Evolutionary conservation across 2,888 invertebrate genomes (phyloP).

Genomic region (Drosophila lacicola): DNA sequence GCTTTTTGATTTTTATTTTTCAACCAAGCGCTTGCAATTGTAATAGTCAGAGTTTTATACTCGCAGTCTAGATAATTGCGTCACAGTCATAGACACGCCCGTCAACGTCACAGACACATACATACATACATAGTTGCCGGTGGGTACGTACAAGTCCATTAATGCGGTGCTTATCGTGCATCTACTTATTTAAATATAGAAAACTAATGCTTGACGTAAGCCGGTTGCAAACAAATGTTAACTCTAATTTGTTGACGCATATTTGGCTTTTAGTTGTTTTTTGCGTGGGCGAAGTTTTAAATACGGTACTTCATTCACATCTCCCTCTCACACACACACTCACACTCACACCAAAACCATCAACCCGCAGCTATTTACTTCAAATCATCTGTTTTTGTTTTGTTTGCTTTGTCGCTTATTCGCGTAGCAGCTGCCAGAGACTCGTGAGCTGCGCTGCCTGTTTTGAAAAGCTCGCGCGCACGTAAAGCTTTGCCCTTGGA

Average conservation of each 20-base stretch:
- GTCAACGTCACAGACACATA: slow-evolving; percentile 22
- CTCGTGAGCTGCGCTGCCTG: not conserved
- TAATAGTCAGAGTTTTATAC: not conserved
- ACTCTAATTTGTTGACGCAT: slow-evolving; percentile 13
- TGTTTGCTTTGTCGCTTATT: slow-evolving; percentile 70
- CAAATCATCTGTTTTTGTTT: slow-evolving; percentile 67
- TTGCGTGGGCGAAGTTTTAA: not conserved
- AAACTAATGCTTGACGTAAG: slow-evolving; percentile 2
- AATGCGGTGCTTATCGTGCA: slow-evolving; percentile 15
- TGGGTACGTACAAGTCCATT: not conserved
- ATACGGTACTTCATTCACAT: slow-evolving; percentile 24
- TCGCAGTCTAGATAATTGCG: slow-evolving; percentile 13
- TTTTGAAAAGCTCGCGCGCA: slow-evolving; percentile 28
- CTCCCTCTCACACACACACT: slow-evolving; percentile 1
- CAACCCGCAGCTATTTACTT: slow-evolving; percentile 15
- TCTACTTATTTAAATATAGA: slow-evolving; percentile 9
- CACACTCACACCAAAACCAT: not conserved
- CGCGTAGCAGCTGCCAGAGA: slow-evolving; percentile 45
- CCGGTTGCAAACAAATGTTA: slow-evolving; percentile 7
- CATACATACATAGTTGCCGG: slow-evolving; percentile 1
- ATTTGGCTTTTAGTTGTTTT: slow-evolving; percentile 7
- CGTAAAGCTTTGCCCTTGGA: slow-evolving; percentile 11
- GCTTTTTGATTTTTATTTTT: slow-evolving; percentile 10
- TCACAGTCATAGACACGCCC: slow-evolving; percentile 5
- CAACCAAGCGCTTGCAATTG: not conserved